Conservation (phyloP, 1,140 invertebrate species). For the silkworm (Bombyx mori) region ASM3026992v2 NC_085118.1:8586001-8586500, state of each 20-base stretch:
- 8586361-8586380: too few species aligned
- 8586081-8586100: background rate
- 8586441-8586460: too few species aligned
- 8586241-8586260: background rate
- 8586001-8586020: background rate
- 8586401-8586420: too few species aligned
- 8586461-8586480: too few species aligned
- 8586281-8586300: too few species aligned
- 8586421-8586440: too few species aligned
- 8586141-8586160: slow-evolving; percentile 84
- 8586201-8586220: slow-evolving; percentile 22
- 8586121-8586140: slow-evolving; percentile 97
- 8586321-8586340: too few species aligned
- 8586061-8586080: background rate
- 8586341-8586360: too few species aligned
- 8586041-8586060: background rate
- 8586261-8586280: slow-evolving; percentile 4
- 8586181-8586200: slow-evolving; percentile 84
- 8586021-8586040: background rate
- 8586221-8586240: slow-evolving; percentile 1
- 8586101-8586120: slow-evolving; percentile 76
- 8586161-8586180: slow-evolving; percentile 80
- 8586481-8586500: too few species aligned
- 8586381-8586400: too few species aligned
- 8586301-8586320: too few species aligned